Base-by-base conservation (phyloP, 1,140 invertebrate genomes). In the Neuroterus valhalla region DNA sequence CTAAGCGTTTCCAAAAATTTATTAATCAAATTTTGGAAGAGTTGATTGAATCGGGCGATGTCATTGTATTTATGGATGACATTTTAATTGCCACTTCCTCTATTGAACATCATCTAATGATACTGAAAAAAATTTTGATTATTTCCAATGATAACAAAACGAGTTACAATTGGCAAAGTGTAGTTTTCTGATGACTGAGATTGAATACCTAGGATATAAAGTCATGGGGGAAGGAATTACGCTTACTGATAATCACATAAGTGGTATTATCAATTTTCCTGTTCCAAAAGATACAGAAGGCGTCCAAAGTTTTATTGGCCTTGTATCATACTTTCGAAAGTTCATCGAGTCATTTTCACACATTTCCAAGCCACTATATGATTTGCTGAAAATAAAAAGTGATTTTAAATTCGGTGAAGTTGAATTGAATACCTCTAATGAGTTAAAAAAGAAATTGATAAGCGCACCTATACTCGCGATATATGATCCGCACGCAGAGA, bases 21-120 rank as follows among this genome's bases (percentile, higher is more conserved):
- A 77, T 87, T 48, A 81, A 83, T 43, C 42, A 72, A 10, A 76
- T 82, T 1, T 68, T 86, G 23, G 75, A 77, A 76, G 46, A 78
- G 19, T 44, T 79, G 12, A 66, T 81, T 55, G 66, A 71, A 8
- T 62, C 46, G 0, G 71, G 72, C 26, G 67, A 68, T 19, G 48
- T 50, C 1, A 43, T 77, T 50, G 68, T 79, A 26, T 84, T 81
- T 55, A 68, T 80, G 23, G 81, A 85, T 76, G 81, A 83, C 48
- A 76, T 85, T 21, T 50, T 83, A 11, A 71, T 85, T 6, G 77
- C 76, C 6, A 71, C 74, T 2, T 26, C 17, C 11, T 71, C 52
- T 12, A 70, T 77, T 15, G 72, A 71, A 45, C 44, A 72, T 45
- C 72, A 79, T 68, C 45, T 74, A 6, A 38, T 68, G n/a, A 76